Base-by-base conservation (phyloP, 2,113 vertebrate species). In the Coreoperca whiteheadi region DNA sequence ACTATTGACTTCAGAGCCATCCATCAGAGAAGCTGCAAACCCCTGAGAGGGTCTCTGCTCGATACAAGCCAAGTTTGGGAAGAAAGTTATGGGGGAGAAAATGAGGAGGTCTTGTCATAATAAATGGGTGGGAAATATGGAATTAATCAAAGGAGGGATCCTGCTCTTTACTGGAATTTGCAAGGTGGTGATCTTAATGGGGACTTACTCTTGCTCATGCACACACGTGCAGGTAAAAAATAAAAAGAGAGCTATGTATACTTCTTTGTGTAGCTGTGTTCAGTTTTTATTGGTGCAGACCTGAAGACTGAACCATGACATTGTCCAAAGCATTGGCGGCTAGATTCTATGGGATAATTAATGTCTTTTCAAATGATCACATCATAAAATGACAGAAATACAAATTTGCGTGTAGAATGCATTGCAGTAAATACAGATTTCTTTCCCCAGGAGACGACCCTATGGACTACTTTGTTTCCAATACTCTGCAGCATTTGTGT, bases 1-100 rank as follows among this genome's bases (percentile, higher is more conserved):
- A 77, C 75, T 82, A 84, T 73, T 79, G 85, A 85, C 74, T 81
- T 74, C 74, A 86, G 84, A 41, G 84, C 64, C 75, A 93, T 95
- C 91, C 79, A 93, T 95, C 92, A 95, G 90, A 81, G 61, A 68
- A 43, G 78, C 84, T 54, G 60, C 61, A 77, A 82, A 69, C 30
- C 87, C 79, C 77, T 68, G 64, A 79, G 70, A 74, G 72, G 59
- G 81, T 86, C 83, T 86, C 83, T 78, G 76, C 79, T 81, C 23
- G 3, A 67, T 54, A 51, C 73, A 56, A 75, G 72, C 89, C 61
- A 78, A 86, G 91, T 93, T 92, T 85, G 32, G 34, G 63, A 66
- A 77, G 39, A 89, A 91, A 88, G 83, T 89, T 88, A 37, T 37
- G 18, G 72, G 57, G 54, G 50, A 66, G 81, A 67, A 87, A 86